A percentile compares a stretch with the other conserved stretches of the same genome.
These are phyloP conservation scores for Pituophis catenifer DNA, from an alignment of 2,113 vertebrate genomes.

Conservation along the genomic window DNA sequence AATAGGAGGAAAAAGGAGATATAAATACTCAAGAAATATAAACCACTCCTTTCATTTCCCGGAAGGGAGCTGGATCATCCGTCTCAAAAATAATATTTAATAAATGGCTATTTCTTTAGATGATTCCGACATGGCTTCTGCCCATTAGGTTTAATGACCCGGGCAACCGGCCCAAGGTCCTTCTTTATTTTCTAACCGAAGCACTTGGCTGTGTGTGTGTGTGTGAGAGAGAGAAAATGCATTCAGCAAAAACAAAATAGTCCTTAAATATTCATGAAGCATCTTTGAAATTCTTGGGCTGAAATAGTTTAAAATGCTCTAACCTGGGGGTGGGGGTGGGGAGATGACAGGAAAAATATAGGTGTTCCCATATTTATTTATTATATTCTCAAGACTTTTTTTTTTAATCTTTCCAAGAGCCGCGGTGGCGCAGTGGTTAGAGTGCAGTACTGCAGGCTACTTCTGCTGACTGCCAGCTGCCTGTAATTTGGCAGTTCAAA, in stretches of 20 bases:
- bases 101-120: not conserved
- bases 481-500: too few relatives aligned
- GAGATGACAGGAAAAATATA: not conserved
- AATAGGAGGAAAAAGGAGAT: not conserved
- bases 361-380: not conserved
- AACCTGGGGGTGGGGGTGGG: not conserved
- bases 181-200: not conserved
- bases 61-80: not conserved
- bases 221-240: not conserved
- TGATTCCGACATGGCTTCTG: not conserved
- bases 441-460: too few relatives aligned
- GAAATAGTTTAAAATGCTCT: slow-evolving; percentile 24
- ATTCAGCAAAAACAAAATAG: slow-evolving; percentile 54
- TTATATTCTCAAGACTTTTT: not conserved
- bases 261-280: slow-evolving; percentile 62
- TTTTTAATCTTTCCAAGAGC: not conserved
- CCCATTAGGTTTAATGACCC: not conserved
- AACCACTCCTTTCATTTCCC: not conserved
- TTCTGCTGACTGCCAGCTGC: too few relatives aligned
- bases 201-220: slow-evolving; percentile 13
- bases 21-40: not conserved
- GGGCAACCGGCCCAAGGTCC: not conserved
- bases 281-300: not conserved
- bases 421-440: too few relatives aligned
- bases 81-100: not conserved